Conservation (phyloP, 1,140 invertebrate genomes). For the Ptiloglossa arizonensis region DNA sequence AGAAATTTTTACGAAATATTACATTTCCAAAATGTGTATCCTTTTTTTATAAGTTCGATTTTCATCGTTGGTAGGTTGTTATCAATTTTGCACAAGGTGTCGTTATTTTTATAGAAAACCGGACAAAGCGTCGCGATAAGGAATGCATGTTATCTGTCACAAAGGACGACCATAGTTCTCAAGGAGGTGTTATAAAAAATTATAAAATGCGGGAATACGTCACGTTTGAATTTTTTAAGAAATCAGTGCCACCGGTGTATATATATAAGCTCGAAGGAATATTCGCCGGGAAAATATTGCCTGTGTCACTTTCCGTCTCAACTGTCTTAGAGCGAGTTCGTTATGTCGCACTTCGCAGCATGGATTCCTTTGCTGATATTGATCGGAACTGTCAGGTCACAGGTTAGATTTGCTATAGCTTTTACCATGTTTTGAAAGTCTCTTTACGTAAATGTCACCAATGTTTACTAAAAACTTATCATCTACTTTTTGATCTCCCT, state of each 20-base stretch:
- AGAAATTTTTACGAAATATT: background rate
- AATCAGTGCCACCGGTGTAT: background rate
- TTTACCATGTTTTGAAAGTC: background rate
- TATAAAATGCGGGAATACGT: background rate
- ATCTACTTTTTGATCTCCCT: no score
- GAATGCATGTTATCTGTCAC: background rate
- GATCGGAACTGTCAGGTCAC: conserved; percentile 21
- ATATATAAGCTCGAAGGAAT: conserved; percentile 51
- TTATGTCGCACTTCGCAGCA: conserved; percentile 34
- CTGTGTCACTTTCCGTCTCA: background rate
- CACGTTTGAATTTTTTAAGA: conserved; percentile 41
- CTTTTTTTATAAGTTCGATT: background rate
- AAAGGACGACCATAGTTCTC: background rate
- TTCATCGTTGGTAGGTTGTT: background rate
- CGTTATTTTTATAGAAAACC: background rate
- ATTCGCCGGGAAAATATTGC: background rate
- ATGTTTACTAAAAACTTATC: background rate
- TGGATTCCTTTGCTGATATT: conserved; percentile 29
- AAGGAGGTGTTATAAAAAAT: conserved; percentile 17
- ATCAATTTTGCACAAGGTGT: background rate
- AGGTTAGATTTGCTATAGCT: conserved; percentile 34
- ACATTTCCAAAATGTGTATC: no score
- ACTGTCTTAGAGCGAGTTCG: background rate
- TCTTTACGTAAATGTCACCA: background rate
- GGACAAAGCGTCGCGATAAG: conserved; percentile 41